Evolutionary conservation across 2,797 vertebrate species (phyloP).

Genomic region (Rhyacichthys aspro): DNA sequence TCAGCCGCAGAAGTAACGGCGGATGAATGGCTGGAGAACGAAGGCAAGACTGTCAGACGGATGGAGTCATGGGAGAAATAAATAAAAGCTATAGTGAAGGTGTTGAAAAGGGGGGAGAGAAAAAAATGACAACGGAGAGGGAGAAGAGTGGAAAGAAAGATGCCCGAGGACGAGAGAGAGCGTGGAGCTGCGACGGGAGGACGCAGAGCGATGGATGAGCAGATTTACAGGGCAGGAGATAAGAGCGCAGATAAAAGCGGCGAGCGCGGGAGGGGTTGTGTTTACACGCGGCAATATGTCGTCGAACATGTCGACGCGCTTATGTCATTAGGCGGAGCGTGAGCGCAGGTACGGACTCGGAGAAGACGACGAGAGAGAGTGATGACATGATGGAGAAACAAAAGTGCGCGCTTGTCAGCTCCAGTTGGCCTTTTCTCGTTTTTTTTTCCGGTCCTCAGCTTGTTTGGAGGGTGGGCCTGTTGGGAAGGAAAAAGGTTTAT

Average conservation of each 20-base stretch:
- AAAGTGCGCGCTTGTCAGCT: constrained; percentile 24
- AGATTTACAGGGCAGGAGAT: constrained; percentile 70
- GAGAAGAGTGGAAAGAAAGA: constrained; percentile 25
- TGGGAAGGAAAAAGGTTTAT: not conserved
- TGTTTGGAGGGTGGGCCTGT: not conserved
- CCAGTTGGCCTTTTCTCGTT: constrained; percentile 14
- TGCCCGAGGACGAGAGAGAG: constrained; percentile 47
- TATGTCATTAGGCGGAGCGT: constrained; percentile 60
- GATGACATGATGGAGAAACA: constrained; percentile 48
- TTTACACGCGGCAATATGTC: constrained; percentile 69
- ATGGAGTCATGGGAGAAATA: constrained; percentile 64
- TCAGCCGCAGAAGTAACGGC: constrained; percentile 64
- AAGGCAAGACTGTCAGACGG: constrained; percentile 62
- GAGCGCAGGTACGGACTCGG: constrained; percentile 33
- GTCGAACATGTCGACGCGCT: constrained; percentile 67
- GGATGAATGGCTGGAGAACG: constrained; percentile 62
- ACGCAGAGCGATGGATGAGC: constrained; percentile 62
- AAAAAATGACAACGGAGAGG: constrained; percentile 47
- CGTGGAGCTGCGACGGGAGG: constrained; percentile 55
- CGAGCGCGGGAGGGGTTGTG: constrained; percentile 41
- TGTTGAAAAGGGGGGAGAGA: constrained; percentile 37
- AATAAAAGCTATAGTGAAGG: constrained; percentile 65
- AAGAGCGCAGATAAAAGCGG: constrained; percentile 64
- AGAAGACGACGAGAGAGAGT: constrained; percentile 15
- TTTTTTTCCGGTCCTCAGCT: constrained; percentile 22